phyloP scores from a whole-genome alignment of 2,113 vertebrate species.

The Pseudorasbora parva region DNA sequence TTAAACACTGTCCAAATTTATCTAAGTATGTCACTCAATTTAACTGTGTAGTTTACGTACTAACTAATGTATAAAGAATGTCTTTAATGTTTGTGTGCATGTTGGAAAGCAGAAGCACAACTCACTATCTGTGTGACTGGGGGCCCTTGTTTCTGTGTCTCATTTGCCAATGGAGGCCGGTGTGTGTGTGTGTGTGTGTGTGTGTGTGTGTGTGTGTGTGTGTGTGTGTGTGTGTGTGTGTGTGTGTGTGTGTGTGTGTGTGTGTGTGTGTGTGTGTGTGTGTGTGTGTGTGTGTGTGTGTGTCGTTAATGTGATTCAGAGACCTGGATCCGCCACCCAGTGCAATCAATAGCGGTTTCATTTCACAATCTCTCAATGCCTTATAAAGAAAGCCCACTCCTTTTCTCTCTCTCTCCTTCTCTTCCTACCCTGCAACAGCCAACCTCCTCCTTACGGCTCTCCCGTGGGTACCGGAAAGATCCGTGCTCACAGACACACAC shows the following conservation, averaged over 20 bases:
- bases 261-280: constrained; percentile 39
- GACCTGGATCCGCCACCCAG: constrained; percentile 77
- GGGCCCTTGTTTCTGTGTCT: constrained; percentile 53
- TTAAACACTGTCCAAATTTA: background rate
- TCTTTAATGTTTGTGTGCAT: constrained; percentile 31
- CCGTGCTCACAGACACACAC: constrained; percentile 58
- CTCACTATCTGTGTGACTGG: constrained; percentile 51
- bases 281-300: constrained; percentile 37
- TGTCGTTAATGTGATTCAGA: constrained; percentile 80
- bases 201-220: constrained; percentile 30
- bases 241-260: constrained; percentile 15
- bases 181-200: background rate
- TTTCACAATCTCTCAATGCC: constrained; percentile 78
- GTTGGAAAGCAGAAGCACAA: constrained; percentile 22
- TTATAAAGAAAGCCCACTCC: constrained; percentile 70
- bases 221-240: background rate
- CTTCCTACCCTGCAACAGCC: constrained; percentile 51
- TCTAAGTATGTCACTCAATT: background rate
- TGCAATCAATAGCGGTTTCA: constrained; percentile 82
- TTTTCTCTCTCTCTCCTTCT: constrained; percentile 48
- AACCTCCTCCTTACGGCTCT: constrained; percentile 70
- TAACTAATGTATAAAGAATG: constrained; percentile 17
- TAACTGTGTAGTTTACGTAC: constrained; percentile 9
- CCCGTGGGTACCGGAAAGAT: constrained; percentile 76
- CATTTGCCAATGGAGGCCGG: constrained; percentile 52